Evolutionary conservation across 1,140 invertebrate species (phyloP).

Genomic region (Mercenaria mercenaria): DNA sequence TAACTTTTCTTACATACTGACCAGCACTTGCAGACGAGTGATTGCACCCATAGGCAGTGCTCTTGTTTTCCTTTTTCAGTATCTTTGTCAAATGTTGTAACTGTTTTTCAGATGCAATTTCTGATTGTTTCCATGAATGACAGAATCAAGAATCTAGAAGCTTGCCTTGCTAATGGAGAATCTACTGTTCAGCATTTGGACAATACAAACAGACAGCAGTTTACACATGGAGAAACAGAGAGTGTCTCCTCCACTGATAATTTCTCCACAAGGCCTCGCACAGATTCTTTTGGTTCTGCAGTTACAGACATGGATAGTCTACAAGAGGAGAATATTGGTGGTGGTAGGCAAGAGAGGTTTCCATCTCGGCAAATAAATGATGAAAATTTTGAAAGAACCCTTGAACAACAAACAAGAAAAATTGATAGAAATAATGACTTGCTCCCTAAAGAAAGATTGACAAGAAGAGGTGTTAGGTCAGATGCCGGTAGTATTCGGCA

Average conservation of each 20-base stretch:
- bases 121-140: slow-evolving; percentile 32
- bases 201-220: background rate
- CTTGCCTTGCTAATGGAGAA: background rate
- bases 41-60: too few species aligned
- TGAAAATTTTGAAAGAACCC: background rate
- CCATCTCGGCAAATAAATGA: background rate
- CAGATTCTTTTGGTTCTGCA: background rate
- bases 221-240: background rate
- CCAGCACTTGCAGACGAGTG: too few species aligned
- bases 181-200: background rate
- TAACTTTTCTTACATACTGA: too few species aligned
- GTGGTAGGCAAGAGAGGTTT: background rate
- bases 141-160: slow-evolving; percentile 20
- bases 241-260: slow-evolving; percentile 23
- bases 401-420: background rate
- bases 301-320: background rate
- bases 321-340: background rate
- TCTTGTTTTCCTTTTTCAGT: too few species aligned
- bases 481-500: background rate
- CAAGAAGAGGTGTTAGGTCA: background rate
- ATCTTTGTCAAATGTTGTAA: too few species aligned
- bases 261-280: background rate
- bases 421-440: background rate
- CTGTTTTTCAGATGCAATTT: slow-evolving; percentile 15
- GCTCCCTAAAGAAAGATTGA: background rate